phyloP scores from a whole-genome alignment of 2,113 vertebrate species.

The Pavo muticus region DNA sequence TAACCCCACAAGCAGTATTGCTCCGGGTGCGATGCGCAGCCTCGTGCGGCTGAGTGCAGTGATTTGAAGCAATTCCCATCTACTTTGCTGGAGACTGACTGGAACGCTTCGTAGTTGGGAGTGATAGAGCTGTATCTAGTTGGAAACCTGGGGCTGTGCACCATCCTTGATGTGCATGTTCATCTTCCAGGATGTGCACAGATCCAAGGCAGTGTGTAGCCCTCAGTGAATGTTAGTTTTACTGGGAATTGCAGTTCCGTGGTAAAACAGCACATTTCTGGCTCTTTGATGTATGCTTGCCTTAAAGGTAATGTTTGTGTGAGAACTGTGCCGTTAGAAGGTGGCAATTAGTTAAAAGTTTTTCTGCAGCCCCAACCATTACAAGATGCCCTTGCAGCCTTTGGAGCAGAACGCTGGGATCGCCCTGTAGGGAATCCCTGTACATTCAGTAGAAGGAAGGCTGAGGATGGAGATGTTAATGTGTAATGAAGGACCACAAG shows the following conservation, averaged over 20 bases:
- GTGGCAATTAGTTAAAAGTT: conserved; percentile 62
- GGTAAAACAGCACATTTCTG: conserved; percentile 8
- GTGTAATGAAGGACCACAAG: conserved; percentile 45
- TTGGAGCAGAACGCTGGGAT: conserved; percentile 2
- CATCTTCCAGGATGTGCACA: background rate
- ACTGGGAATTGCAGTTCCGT: background rate
- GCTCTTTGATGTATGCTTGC: conserved; percentile 59
- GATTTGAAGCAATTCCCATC: background rate
- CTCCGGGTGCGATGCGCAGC: background rate
- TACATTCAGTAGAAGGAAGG: conserved; percentile 1
- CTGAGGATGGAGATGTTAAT: conserved; percentile 37
- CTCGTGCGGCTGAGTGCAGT: background rate
- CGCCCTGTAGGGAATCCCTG: conserved; percentile 50
- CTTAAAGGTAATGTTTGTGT: conserved; percentile 67
- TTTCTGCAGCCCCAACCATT: conserved; percentile 22
- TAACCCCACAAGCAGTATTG: conserved; percentile 7
- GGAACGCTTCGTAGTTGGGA: background rate
- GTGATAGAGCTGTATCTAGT: background rate
- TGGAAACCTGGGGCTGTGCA: background rate
- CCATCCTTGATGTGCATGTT: background rate
- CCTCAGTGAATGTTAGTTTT: background rate
- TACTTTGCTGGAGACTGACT: background rate
- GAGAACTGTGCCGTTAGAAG: conserved; percentile 14
- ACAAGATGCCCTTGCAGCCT: conserved; percentile 35
- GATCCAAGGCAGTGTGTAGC: background rate